phyloP scores from a whole-genome alignment of 2,888 invertebrate genomes.

The Petrolisthes cinctipes region DNA sequence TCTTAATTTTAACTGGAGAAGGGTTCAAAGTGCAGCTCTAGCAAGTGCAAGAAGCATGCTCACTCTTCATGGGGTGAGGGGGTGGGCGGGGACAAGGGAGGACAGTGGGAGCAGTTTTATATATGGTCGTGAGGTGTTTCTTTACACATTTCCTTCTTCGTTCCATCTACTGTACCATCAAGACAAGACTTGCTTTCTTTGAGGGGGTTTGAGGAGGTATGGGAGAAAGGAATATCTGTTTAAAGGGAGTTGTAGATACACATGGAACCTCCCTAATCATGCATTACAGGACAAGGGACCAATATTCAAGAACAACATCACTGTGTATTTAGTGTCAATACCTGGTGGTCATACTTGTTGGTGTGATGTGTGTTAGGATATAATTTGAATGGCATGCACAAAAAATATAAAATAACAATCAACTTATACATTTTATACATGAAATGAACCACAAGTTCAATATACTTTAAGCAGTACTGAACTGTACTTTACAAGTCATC shows the following conservation, averaged over 20 bases:
- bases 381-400: no score
- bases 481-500: no score
- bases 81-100: neutral
- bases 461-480: no score
- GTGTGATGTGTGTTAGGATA: no score
- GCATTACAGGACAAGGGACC: no score
- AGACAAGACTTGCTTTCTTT: constrained; percentile 8
- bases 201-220: neutral
- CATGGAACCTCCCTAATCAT: constrained; percentile 37
- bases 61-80: neutral
- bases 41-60: constrained; percentile 38
- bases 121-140: constrained; percentile 13
- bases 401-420: no score
- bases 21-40: constrained; percentile 22
- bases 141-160: constrained; percentile 3
- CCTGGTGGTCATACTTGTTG: no score
- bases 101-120: neutral
- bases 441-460: no score
- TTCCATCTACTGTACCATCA: constrained; percentile 4
- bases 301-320: no score
- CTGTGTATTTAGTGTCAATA: no score
- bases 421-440: no score
- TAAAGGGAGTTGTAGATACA: constrained; percentile 11
- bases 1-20: neutral
- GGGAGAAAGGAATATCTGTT: neutral